These are phyloP conservation scores for Callyntrura sp. DNA, from an alignment of 2,888 invertebrate species.

Conservation along the genomic window DNA sequence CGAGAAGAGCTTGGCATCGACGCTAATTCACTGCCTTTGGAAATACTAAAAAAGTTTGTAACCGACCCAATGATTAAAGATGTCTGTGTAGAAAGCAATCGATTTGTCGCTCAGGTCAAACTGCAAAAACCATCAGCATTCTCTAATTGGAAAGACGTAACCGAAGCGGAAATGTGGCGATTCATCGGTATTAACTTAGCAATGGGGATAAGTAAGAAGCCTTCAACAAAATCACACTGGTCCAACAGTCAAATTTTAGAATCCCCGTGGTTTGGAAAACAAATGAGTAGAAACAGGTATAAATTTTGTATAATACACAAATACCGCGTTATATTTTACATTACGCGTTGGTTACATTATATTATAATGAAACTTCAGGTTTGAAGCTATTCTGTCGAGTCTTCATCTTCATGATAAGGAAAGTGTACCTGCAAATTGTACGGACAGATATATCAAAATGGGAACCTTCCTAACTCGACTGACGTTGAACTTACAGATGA, in stretches of 20 bases:
- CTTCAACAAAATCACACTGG: constrained; percentile 71
- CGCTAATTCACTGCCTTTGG: too few relatives aligned
- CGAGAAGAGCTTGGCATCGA: too few relatives aligned
- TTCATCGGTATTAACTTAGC: constrained; percentile 65
- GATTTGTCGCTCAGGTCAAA: constrained; percentile 38
- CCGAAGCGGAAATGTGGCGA: constrained; percentile 63
- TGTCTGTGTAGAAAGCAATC: constrained; percentile 39
- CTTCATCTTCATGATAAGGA: constrained; percentile 67
- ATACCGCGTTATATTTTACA: neutral
- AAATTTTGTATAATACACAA: neutral
- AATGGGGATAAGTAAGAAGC: constrained; percentile 74
- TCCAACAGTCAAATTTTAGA: constrained; percentile 22
- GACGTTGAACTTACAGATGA: too few relatives aligned
- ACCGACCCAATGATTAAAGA: constrained; percentile 15
- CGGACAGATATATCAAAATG: constrained; percentile 66
- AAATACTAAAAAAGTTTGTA: constrained; percentile 28
- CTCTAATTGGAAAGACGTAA: constrained; percentile 28
- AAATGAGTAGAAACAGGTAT: constrained; percentile 72
- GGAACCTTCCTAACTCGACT: constrained; percentile 64
- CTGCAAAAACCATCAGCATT: constrained; percentile 26
- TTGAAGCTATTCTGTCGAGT: constrained; percentile 52
- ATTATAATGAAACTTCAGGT: constrained; percentile 19
- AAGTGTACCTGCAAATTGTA: neutral
- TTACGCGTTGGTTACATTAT: neutral
- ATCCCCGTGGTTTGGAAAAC: constrained; percentile 66